Conservation (phyloP, 2,888 invertebrate genomes). For the Drosophila ustulata region DNA sequence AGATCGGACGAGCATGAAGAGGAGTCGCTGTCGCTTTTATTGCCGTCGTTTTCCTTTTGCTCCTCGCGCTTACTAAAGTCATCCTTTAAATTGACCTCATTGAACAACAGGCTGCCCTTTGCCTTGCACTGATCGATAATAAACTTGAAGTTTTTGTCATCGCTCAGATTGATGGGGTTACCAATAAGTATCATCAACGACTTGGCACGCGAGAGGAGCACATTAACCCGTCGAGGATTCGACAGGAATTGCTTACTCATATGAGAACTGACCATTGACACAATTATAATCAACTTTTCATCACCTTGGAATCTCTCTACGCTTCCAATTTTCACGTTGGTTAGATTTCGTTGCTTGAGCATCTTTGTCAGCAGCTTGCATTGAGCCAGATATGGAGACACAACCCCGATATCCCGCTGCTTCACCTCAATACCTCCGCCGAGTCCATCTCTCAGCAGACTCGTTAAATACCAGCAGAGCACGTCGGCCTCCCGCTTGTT, state of each 20-base stretch:
- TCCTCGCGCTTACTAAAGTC: not conserved
- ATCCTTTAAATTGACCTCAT: constrained; percentile 10
- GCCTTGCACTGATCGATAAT: constrained; percentile 76
- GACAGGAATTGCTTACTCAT: constrained; percentile 70
- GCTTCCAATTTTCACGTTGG: constrained; percentile 89
- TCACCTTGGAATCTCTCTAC: constrained; percentile 95
- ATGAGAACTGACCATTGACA: constrained; percentile 89
- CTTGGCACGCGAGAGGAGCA: constrained; percentile 88
- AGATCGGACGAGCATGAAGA: not conserved
- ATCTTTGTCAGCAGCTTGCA: constrained; percentile 73
- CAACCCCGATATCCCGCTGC: constrained; percentile 86
- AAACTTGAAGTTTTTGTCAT: constrained; percentile 68
- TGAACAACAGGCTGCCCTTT: constrained; percentile 34
- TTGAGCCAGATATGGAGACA: constrained; percentile 86
- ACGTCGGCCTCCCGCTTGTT: constrained; percentile 87
- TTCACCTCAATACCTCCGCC: constrained; percentile 85
- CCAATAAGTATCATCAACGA: constrained; percentile 87
- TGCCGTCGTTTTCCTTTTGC: not conserved
- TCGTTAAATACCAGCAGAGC: constrained; percentile 87
- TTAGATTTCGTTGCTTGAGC: constrained; percentile 44
- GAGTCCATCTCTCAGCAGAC: constrained; percentile 84
- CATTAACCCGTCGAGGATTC: constrained; percentile 87
- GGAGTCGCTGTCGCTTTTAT: constrained; percentile 1
- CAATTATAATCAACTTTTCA: constrained; percentile 92
- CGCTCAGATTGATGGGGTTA: constrained; percentile 82